phyloP scores from a whole-genome alignment of 2,797 vertebrate species.

The Darevskia nairensis region DNA sequence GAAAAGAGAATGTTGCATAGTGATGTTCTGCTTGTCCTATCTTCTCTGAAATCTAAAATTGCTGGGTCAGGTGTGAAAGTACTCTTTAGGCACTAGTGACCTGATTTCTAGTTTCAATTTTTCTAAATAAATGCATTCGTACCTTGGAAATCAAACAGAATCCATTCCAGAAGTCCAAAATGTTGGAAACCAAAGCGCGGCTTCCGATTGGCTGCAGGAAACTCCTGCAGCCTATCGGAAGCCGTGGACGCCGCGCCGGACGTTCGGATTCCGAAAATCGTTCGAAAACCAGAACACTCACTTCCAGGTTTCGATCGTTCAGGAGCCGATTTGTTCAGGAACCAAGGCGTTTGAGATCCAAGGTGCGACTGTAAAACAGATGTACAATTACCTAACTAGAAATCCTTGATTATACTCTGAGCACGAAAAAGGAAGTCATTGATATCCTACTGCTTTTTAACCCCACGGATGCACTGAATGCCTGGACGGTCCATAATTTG shows the following conservation, averaged over 20 bases:
- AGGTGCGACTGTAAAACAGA: background rate
- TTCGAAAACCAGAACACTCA: too few relatives aligned
- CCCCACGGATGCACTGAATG: background rate
- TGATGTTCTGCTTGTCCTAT: background rate
- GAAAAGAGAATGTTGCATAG: too few relatives aligned
- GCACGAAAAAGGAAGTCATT: background rate
- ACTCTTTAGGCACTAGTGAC: background rate
- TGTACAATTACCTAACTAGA: background rate
- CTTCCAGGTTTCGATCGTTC: too few relatives aligned
- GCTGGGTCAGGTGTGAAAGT: background rate
- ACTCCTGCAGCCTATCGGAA: too few relatives aligned
- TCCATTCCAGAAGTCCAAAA: too few relatives aligned
- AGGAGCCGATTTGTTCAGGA: too few relatives aligned
- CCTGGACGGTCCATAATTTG: background rate
- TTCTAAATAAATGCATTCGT: too few relatives aligned
- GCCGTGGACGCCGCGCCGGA: accelerated
- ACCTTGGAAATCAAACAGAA: too few relatives aligned
- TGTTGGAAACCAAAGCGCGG: accelerated
- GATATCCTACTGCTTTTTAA: background rate
- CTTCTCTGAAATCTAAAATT: background rate
- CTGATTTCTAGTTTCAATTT: background rate
- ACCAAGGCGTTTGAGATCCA: too few relatives aligned
- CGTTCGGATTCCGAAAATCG: too few relatives aligned
- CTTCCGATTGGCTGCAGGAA: too few relatives aligned
- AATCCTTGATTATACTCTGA: background rate